Conservation (phyloP, 2,888 invertebrate species). For the Halocaridina rubra region DNA sequence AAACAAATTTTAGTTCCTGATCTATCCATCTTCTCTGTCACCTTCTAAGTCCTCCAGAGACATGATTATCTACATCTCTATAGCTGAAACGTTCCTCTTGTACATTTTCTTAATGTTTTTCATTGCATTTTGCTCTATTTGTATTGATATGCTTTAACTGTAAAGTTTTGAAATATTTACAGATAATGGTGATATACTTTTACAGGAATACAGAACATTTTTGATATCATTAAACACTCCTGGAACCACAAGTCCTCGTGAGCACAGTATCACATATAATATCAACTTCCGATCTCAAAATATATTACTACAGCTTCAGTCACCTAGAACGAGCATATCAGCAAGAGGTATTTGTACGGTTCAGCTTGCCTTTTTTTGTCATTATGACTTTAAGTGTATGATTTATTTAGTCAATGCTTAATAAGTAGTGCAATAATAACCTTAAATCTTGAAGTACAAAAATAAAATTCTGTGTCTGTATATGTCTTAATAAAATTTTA, state of each 20-base stretch:
- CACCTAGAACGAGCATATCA: constrained; percentile 20
- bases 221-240: constrained; percentile 52
- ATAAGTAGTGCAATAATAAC: too few relatives aligned
- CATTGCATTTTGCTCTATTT: too few relatives aligned
- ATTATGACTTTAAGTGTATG: too few relatives aligned
- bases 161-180: not conserved
- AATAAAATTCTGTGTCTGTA: not conserved
- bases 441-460: too few relatives aligned
- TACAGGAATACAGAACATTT: constrained; percentile 38
- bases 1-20: too few relatives aligned
- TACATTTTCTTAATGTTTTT: too few relatives aligned
- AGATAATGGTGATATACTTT: not conserved
- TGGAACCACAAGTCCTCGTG: constrained; percentile 41
- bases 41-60: too few relatives aligned
- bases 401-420: too few relatives aligned
- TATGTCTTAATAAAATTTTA: not conserved
- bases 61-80: too few relatives aligned
- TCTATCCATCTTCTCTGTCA: too few relatives aligned
- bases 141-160: not conserved
- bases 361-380: too few relatives aligned
- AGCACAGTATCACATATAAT: constrained; percentile 50
- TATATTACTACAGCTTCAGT: constrained; percentile 32
- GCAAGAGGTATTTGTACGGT: constrained; percentile 37
- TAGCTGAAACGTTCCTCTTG: too few relatives aligned
- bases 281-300: constrained; percentile 44